These are phyloP conservation scores for Monomorium pharaonis DNA, from an alignment of 1,140 invertebrate species.

Conservation along the genomic window DNA sequence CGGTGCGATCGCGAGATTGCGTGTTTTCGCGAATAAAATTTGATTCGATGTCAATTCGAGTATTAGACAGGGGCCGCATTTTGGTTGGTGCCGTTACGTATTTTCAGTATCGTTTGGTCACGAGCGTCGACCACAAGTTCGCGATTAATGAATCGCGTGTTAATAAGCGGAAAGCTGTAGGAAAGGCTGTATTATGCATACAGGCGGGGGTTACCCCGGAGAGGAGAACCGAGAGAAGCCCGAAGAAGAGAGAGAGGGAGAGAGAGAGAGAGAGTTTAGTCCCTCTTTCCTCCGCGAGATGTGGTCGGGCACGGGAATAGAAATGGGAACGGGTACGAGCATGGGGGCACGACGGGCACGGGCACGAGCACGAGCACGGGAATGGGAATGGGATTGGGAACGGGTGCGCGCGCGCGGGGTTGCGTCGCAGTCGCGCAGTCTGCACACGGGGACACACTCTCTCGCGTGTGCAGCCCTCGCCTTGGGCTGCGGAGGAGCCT, in stretches of 20 bases:
- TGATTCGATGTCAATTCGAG: not conserved
- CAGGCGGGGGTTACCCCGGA: not conserved
- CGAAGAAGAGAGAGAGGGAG: not conserved
- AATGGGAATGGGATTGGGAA: not conserved
- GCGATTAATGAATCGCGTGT: conserved; percentile 50
- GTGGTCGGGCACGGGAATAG: conserved; percentile 8
- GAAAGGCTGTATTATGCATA: not conserved
- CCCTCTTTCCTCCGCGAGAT: not conserved
- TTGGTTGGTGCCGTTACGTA: not conserved
- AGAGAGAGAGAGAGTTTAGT: conserved; percentile 46
- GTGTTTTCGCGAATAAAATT: not conserved
- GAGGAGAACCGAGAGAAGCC: conserved; percentile 37
- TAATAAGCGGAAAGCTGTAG: conserved; percentile 58
- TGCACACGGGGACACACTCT: conserved; percentile 71
- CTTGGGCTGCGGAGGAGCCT: conserved; percentile 73
- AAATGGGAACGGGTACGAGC: not conserved
- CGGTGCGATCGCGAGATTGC: not conserved
- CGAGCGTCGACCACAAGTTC: not conserved
- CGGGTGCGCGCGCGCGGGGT: conserved; percentile 29
- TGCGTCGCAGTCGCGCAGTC: conserved; percentile 67
- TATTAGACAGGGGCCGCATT: not conserved
- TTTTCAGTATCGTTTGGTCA: not conserved
- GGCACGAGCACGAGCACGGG: conserved; percentile 4
- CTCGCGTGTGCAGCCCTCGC: conserved; percentile 74
- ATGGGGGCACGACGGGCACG: not conserved